Evolutionary conservation across 2,797 vertebrate species (phyloP).

Genomic region (Hydrolagus colliei): DNA sequence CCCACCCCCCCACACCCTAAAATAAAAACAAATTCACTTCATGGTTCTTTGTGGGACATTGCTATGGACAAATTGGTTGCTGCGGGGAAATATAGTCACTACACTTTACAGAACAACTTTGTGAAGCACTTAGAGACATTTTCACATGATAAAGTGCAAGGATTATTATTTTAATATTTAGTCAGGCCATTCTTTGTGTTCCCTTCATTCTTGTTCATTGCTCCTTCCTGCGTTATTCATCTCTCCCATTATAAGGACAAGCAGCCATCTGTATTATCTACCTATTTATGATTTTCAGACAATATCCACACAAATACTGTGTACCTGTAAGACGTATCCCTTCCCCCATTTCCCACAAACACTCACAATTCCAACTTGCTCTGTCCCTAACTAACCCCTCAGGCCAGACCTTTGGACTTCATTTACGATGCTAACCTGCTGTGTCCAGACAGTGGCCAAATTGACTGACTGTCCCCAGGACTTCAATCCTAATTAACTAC

Average conservation of each 20-base stretch:
- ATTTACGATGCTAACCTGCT: neutral
- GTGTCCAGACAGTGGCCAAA: slow-evolving; percentile 16
- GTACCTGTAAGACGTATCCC: neutral
- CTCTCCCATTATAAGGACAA: neutral
- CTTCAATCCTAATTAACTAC: slow-evolving; percentile 12
- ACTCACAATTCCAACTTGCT: neutral
- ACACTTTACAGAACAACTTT: too few relatives aligned
- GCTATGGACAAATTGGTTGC: too few relatives aligned
- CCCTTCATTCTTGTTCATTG: neutral
- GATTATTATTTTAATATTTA: neutral
- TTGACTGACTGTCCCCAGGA: neutral
- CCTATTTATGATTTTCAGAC: neutral
- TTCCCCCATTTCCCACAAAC: neutral
- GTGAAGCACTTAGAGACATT: too few relatives aligned
- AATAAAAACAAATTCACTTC: too few relatives aligned
- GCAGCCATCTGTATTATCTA: neutral
- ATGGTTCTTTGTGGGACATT: too few relatives aligned
- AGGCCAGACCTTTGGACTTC: slow-evolving; percentile 5
- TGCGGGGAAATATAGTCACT: too few relatives aligned
- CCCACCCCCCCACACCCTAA: too few relatives aligned
- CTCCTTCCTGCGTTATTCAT: neutral
- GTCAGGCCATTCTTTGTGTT: neutral
- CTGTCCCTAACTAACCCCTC: slow-evolving; percentile 17
- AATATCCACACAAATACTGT: neutral
- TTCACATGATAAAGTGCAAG: too few relatives aligned